These are phyloP conservation scores for Noctuana brunneofusca DNA, from an alignment of 2,888 invertebrate genomes.

Conservation along the genomic window DNA sequence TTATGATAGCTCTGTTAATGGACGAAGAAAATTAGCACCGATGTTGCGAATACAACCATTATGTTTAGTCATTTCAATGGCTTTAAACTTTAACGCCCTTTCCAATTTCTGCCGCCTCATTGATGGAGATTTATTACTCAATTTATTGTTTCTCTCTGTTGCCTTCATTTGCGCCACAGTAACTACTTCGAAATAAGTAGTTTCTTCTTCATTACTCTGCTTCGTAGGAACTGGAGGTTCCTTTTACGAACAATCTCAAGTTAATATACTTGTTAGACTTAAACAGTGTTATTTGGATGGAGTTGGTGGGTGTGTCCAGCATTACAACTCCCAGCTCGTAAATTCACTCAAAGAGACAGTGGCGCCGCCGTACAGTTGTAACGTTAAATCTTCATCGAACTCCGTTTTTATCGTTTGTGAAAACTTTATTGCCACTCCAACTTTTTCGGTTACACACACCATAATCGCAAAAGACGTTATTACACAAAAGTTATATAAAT, in stretches of 20 bases:
- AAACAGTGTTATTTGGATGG: conserved; percentile 46
- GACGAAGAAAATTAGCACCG: conserved; percentile 65
- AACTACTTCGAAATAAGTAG: not conserved
- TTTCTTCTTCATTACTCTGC: conserved; percentile 5
- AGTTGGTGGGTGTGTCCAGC: conserved; percentile 49
- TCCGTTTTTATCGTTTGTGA: conserved; percentile 53
- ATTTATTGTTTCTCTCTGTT: conserved; percentile 35
- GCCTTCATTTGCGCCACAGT: conserved; percentile 36
- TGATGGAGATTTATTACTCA: conserved; percentile 46
- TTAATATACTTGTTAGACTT: conserved; percentile 44
- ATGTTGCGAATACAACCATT: conserved; percentile 58
- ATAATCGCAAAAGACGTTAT: conserved; percentile 31
- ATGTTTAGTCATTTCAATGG: conserved; percentile 63
- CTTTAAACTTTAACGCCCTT: conserved; percentile 47
- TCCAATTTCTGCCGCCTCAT: conserved; percentile 41
- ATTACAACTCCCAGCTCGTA: conserved; percentile 55
- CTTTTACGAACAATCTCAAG: conserved; percentile 36
- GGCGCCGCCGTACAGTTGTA: conserved; percentile 49
- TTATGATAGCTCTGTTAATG: conserved; percentile 66
- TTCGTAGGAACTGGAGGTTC: conserved; percentile 38
- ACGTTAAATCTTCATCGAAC: conserved; percentile 53
- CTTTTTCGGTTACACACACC: conserved; percentile 39
- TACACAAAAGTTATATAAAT: conserved; percentile 16
- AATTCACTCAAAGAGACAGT: conserved; percentile 52
- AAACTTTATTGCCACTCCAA: conserved; percentile 52